phyloP scores from a whole-genome alignment of 2,888 invertebrate species.

The Epirrhoe alternata region DNA sequence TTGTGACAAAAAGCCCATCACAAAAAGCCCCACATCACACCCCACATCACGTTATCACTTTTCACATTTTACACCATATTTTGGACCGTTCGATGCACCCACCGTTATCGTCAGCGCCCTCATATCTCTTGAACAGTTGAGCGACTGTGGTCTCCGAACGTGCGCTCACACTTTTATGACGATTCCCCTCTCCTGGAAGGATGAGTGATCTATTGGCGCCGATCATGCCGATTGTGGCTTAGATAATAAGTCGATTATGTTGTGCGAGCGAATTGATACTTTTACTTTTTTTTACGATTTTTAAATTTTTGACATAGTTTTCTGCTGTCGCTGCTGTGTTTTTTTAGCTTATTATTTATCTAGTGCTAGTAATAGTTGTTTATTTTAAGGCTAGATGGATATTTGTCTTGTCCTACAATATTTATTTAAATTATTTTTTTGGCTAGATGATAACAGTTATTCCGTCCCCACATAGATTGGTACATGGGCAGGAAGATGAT shows the following conservation, averaged over 20 bases:
- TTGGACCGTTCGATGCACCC: slow-evolving; percentile 52
- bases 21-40: neutral
- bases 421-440: too few relatives aligned
- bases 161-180: slow-evolving; percentile 66
- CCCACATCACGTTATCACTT: slow-evolving; percentile 23
- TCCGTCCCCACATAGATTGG: too few relatives aligned
- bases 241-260: slow-evolving; percentile 27
- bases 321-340: neutral
- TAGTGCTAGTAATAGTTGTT: too few relatives aligned
- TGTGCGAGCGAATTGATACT: slow-evolving; percentile 7
- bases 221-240: slow-evolving; percentile 17
- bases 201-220: slow-evolving; percentile 19
- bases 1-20: too few relatives aligned
- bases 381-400: too few relatives aligned
- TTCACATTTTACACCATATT: neutral
- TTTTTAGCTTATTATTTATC: too few relatives aligned
- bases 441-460: too few relatives aligned
- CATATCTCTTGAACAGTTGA: slow-evolving; percentile 68
- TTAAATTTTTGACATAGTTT: neutral
- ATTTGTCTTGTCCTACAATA: too few relatives aligned
- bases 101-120: slow-evolving; percentile 76
- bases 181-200: slow-evolving; percentile 64
- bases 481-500: too few relatives aligned
- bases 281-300: neutral
- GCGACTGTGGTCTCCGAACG: slow-evolving; percentile 61